phyloP scores from a whole-genome alignment of 1,140 invertebrate species.

The Cheumatopsyche charites region DNA sequence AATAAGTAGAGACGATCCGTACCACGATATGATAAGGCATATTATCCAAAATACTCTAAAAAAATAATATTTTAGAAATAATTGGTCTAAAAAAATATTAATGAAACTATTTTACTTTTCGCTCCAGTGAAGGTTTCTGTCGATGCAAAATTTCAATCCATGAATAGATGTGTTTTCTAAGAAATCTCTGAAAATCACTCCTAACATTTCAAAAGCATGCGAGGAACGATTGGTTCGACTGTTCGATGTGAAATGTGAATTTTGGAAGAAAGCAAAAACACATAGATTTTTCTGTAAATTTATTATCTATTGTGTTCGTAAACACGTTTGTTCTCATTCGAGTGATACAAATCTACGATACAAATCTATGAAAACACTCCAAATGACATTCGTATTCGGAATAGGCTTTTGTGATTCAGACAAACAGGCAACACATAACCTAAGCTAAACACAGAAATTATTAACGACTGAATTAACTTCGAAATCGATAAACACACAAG shows the following conservation, averaged over 20 bases:
- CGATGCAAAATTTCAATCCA: slow-evolving; percentile 63
- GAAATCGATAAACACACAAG: too few species aligned
- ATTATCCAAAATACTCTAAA: slow-evolving; percentile 68
- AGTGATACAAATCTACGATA: background rate
- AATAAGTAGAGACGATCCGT: slow-evolving; percentile 66
- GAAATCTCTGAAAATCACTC: slow-evolving; percentile 50
- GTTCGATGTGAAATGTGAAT: too few species aligned
- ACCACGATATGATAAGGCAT: slow-evolving; percentile 67
- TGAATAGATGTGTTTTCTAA: slow-evolving; percentile 59
- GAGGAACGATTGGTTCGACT: too few species aligned
- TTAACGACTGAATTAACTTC: too few species aligned
- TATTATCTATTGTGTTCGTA: too few species aligned
- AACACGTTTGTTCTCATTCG: background rate
- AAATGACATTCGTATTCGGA: too few species aligned
- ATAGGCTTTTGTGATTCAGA: too few species aligned
- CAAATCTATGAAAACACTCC: background rate
- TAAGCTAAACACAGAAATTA: too few species aligned
- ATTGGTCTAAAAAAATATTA: background rate
- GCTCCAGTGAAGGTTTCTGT: slow-evolving; percentile 60
- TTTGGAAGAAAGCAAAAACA: background rate
- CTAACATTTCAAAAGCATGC: slow-evolving; percentile 22
- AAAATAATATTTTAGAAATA: slow-evolving; percentile 39
- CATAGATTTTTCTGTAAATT: background rate
- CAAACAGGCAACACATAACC: too few species aligned
- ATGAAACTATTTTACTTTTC: slow-evolving; percentile 55